A percentile compares a stretch with the other conserved stretches of the same genome.
Evolutionary conservation across 2,113 vertebrate genomes (phyloP).

Genomic region (Dicaeum eximium): DNA sequence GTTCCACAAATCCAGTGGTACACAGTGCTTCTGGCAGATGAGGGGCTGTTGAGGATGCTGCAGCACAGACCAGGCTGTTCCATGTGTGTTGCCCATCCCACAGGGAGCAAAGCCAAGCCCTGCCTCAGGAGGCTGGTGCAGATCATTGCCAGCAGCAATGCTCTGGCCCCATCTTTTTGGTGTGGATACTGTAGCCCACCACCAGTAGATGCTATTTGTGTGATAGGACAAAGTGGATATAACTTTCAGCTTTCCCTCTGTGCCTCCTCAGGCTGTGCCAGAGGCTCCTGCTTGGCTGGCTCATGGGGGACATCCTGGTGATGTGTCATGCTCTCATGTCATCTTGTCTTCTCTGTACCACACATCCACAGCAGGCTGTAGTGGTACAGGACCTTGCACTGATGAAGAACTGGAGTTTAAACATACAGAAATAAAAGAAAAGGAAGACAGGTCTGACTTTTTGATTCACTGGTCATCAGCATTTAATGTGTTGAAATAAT

Average conservation of each 20-base stretch:
- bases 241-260: not conserved
- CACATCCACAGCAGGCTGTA: rapidly evolving
- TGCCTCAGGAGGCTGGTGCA: not conserved
- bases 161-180: not conserved
- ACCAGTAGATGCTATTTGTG: not conserved
- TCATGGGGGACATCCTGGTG: not conserved
- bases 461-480: not conserved
- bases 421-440: not conserved
- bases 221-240: not conserved
- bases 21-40: not conserved
- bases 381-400: not conserved
- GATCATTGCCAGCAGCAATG: rapidly evolving
- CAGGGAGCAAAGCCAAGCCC: not conserved
- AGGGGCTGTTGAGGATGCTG: not conserved
- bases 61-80: not conserved
- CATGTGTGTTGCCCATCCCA: rapidly evolving
- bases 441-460: not conserved
- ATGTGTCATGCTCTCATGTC: not conserved
- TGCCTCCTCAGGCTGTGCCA: not conserved
- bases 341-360: not conserved
- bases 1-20: not conserved
- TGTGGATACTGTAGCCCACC: not conserved
- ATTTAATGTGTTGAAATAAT: not conserved
- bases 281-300: not conserved
- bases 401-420: not conserved